These are phyloP conservation scores for Sinocyclocheilus maitianheensis DNA, from an alignment of 2,113 vertebrate genomes.

Conservation along the genomic window DNA sequence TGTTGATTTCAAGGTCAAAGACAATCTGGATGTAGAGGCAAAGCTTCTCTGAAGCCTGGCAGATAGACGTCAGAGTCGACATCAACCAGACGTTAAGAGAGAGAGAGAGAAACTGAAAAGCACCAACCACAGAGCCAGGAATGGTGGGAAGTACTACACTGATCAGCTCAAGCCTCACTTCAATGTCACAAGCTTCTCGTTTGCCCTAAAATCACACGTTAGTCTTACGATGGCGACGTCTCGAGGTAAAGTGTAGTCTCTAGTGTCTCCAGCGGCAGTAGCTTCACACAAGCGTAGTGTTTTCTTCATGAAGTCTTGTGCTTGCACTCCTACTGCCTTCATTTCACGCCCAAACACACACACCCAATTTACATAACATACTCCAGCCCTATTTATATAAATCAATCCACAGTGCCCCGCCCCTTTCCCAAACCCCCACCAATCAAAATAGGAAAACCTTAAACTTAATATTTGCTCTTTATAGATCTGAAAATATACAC, in stretches of 20 bases:
- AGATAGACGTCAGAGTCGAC: not conserved
- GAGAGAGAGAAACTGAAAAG: not conserved
- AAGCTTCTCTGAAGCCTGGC: conserved; percentile 23
- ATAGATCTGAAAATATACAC: conserved; percentile 77
- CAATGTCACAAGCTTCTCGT: not conserved
- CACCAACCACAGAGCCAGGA: conserved; percentile 14
- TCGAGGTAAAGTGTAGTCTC: conserved; percentile 26
- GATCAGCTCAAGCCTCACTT: not conserved
- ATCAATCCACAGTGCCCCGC: conserved; percentile 30
- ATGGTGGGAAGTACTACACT: not conserved
- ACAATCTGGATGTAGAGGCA: conserved; percentile 41
- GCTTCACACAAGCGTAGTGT: conserved; percentile 59
- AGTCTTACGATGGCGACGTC: not conserved
- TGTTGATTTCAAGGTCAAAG: conserved; percentile 48
- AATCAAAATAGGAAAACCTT: conserved; percentile 52
- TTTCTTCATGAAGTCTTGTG: conserved; percentile 23
- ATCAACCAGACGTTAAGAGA: not conserved
- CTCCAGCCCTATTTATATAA: conserved; percentile 45
- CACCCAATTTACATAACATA: conserved; percentile 55
- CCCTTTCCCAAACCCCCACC: conserved; percentile 28
- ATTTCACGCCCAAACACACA: conserved; percentile 21
- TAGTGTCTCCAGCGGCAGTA: conserved; percentile 59
- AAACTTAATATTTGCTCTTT: conserved; percentile 71
- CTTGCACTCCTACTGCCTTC: conserved; percentile 24
- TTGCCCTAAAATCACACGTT: not conserved